Conservation (phyloP, 2,888 invertebrate species). For the Quadroppia sp. region DNA sequence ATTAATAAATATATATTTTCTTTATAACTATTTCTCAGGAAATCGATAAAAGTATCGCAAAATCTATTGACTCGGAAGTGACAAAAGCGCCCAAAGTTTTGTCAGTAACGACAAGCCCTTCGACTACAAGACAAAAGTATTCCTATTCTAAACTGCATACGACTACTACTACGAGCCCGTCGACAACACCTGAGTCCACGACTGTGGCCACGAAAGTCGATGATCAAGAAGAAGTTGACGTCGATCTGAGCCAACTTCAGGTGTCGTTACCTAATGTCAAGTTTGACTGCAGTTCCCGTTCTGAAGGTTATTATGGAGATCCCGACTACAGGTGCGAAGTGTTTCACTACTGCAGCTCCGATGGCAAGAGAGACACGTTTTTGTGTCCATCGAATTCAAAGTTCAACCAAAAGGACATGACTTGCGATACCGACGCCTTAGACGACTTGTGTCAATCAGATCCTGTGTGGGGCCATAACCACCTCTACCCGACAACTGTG, state of each 20-base stretch:
- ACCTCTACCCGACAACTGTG: background rate
- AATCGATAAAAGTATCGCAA: background rate
- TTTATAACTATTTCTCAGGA: no score
- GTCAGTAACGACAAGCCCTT: background rate
- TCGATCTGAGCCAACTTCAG: slow-evolving; percentile 38
- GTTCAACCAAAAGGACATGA: slow-evolving; percentile 47
- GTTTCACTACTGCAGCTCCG: slow-evolving; percentile 47
- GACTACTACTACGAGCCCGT: background rate
- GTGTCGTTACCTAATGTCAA: slow-evolving; percentile 47
- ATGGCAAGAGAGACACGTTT: slow-evolving; percentile 47
- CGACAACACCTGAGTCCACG: background rate
- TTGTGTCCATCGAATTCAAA: slow-evolving; percentile 46
- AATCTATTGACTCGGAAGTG: background rate
- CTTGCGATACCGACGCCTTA: slow-evolving; percentile 45
- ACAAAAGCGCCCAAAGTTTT: background rate
- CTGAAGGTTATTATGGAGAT: slow-evolving; percentile 48
- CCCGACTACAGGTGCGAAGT: slow-evolving; percentile 48
- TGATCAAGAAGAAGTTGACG: slow-evolving; percentile 26
- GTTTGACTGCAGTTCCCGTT: slow-evolving; percentile 47
- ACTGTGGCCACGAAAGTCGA: background rate
- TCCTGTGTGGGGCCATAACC: slow-evolving; percentile 5
- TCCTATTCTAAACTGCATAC: background rate
- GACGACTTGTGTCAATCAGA: slow-evolving; percentile 16
- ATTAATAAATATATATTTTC: no score
- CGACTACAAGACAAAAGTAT: background rate